Conservation (phyloP, 2,113 vertebrate species). For the Ameiurus melas region DNA sequence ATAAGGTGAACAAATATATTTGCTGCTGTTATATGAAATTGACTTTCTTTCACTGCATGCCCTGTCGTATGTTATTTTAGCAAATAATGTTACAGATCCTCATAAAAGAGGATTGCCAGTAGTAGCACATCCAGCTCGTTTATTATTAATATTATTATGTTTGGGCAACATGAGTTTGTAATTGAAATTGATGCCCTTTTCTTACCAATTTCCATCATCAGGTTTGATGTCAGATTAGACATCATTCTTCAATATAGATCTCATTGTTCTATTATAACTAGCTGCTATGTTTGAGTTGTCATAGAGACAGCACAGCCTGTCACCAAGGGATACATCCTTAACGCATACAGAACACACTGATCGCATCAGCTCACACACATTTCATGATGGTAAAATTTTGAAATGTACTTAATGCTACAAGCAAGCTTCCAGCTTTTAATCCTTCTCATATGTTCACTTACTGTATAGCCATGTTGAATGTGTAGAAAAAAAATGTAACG, state of each 20-base stretch:
- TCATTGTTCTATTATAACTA: conserved; percentile 11
- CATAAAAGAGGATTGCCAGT: neutral
- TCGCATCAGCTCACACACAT: neutral
- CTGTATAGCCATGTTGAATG: neutral
- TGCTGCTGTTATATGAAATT: neutral
- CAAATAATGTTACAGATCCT: neutral
- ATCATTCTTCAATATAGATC: neutral
- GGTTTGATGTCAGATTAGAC: neutral
- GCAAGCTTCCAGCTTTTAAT: neutral
- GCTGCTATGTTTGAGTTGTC: conserved; percentile 23
- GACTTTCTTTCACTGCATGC: neutral
- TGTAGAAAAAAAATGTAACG: no score
- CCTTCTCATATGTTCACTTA: neutral
- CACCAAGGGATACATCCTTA: neutral
- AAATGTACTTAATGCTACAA: neutral
- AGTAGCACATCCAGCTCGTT: neutral
- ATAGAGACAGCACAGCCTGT: neutral
- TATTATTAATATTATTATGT: neutral
- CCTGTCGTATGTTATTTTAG: neutral
- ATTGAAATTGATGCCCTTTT: neutral
- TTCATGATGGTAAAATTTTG: neutral
- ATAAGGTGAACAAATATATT: neutral
- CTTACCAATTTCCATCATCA: neutral
- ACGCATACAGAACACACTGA: neutral
- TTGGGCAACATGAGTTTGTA: neutral